Base-by-base conservation (phyloP, 2,113 vertebrate genomes). In the Tenebrosternarchus preto region DNA sequence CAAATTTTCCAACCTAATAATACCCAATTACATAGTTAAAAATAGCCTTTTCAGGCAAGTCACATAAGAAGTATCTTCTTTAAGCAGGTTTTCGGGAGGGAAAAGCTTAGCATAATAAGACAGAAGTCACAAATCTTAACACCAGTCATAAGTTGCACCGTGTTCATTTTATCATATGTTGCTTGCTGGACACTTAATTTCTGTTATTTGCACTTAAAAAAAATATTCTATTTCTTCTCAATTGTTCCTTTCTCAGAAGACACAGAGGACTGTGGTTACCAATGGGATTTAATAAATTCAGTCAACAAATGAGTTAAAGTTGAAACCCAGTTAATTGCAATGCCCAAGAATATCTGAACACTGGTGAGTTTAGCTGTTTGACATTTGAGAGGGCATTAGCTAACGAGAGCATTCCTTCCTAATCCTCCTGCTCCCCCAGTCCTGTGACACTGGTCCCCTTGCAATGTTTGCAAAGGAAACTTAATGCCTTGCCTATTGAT, bases 91-190 rank as follows among this genome's bases (percentile, higher is more conserved):
- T 19, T 36, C 19, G 16, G 31, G n/a, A 1, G 20, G 19, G 33
- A 22, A 39, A 39, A 39, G 64, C 64, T 36, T n/a, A n/a, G n/a
- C n/a, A n/a, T n/a, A n/a, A n/a, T n/a, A n/a, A n/a, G n/a, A n/a
- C n/a, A n/a, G n/a, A n/a, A n/a, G n/a, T n/a, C n/a, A n/a, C n/a
- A n/a, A n/a, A n/a, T n/a, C n/a, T n/a, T n/a, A n/a, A 68, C 64
- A n/a, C 31, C 33, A 39, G 31, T 68, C n/a, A 19, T n/a, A 68
- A 36, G 64, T 39, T 66, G 20, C 31, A 12, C 31, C 19, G 16
- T 68, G 68, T 74, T 75, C 50, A 75, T 80, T 67, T 31, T 74
- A 19, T 61, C 33, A 27, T 24, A 46, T 75, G 53, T 4, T 59
- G 29, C n/a, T 70, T 66, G 19, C 24, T 22, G 50, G 11, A 68